Conservation (phyloP, 2,113 vertebrate genomes). For the Gambusia affinis region DNA sequence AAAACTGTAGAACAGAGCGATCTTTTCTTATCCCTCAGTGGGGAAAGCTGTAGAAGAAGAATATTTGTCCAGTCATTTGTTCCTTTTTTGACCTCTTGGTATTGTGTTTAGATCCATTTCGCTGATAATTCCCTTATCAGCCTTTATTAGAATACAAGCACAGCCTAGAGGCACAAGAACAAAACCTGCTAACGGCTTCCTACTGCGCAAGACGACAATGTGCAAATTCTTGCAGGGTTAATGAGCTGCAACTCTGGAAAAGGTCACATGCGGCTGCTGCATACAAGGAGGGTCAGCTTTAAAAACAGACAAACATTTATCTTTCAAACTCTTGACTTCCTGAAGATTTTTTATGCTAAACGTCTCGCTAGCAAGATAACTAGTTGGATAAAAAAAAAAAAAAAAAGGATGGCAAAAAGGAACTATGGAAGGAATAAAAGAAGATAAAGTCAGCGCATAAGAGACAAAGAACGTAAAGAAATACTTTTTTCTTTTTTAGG, state of each 20-base stretch:
- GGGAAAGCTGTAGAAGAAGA: too few species aligned
- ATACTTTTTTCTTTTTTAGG: not conserved
- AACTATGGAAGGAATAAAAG: not conserved
- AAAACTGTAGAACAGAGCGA: too few species aligned
- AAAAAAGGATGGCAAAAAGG: not conserved
- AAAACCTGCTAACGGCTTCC: not conserved
- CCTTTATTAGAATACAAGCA: not conserved
- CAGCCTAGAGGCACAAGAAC: not conserved
- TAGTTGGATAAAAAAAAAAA: too few species aligned
- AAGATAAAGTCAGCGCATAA: not conserved
- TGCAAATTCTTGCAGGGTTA: too few species aligned
- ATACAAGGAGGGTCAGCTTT: not conserved
- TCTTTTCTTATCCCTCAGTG: too few species aligned
- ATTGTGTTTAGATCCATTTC: not conserved
- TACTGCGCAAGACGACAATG: not conserved
- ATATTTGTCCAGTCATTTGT: too few species aligned
- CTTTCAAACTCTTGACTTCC: too few species aligned
- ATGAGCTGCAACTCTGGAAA: not conserved
- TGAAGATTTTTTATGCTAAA: too few species aligned
- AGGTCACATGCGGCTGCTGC: constrained; percentile 3
- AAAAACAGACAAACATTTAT: too few species aligned
- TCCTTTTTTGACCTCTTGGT: not conserved
- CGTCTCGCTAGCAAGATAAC: too few species aligned
- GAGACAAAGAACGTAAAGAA: too few species aligned
- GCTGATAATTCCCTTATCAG: not conserved